These are phyloP conservation scores for Andrena trimmerana DNA, from an alignment of 2,888 invertebrate genomes.

Conservation along the genomic window DNA sequence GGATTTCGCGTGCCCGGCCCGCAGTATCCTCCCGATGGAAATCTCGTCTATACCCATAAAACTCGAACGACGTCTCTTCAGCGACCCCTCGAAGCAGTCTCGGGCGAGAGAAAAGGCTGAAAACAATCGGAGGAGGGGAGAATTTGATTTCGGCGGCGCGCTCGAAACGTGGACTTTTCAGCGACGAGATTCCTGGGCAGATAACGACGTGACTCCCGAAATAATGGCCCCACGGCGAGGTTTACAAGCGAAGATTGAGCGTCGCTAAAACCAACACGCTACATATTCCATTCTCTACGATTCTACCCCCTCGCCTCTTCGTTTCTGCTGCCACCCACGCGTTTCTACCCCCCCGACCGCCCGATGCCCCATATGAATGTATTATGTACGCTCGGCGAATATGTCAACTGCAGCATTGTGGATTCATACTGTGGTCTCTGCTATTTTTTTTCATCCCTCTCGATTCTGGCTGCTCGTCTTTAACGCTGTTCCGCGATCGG, in stretches of 20 bases:
- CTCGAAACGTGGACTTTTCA: slow-evolving; percentile 26
- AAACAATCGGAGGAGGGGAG: slow-evolving; percentile 10
- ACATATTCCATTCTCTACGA: slow-evolving; percentile 75
- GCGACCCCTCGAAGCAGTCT: not conserved
- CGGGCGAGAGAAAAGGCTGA: not conserved
- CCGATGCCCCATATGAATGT: slow-evolving; percentile 75
- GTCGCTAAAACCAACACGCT: slow-evolving; percentile 76
- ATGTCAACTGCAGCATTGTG: slow-evolving; percentile 82
- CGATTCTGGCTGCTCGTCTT: slow-evolving; percentile 60
- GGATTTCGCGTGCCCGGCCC: not conserved
- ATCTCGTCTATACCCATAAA: slow-evolving; percentile 15
- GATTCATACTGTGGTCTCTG: slow-evolving; percentile 67
- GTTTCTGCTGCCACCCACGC: slow-evolving; percentile 50
- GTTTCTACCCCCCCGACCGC: slow-evolving; percentile 29
- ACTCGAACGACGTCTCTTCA: slow-evolving; percentile 15
- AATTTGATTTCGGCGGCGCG: slow-evolving; percentile 8
- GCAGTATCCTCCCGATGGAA: slow-evolving; percentile 2
- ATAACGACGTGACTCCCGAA: slow-evolving; percentile 28
- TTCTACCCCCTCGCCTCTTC: slow-evolving; percentile 23
- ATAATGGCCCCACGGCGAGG: slow-evolving; percentile 6
- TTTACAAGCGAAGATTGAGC: slow-evolving; percentile 71
- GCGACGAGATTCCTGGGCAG: slow-evolving; percentile 1
- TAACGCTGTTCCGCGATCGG: slow-evolving; percentile 54
- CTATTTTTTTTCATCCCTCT: slow-evolving; percentile 32
- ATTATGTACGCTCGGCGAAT: slow-evolving; percentile 81